Percentiles rank a stretch among this genome's conserved stretches.
phyloP scores from a whole-genome alignment of 2,113 vertebrate genomes.

The Aptenodytes forsteri region DNA sequence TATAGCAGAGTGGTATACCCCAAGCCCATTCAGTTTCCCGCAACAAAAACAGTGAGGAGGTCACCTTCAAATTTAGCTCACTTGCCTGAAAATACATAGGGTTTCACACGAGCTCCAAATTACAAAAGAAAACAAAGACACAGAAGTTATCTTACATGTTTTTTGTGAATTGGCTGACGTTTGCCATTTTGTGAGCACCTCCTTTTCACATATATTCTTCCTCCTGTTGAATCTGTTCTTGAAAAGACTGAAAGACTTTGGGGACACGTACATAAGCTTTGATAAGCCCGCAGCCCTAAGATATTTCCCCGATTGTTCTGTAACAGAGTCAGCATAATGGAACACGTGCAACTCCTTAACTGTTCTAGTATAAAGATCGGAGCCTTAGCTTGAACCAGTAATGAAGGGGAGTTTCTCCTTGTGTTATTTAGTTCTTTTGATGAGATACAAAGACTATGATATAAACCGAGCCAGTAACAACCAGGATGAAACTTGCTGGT shows the following conservation, averaged over 20 bases:
- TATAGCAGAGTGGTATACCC: background rate
- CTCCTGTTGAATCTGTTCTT: background rate
- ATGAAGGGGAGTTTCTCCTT: background rate
- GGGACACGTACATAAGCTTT: background rate
- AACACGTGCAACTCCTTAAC: background rate
- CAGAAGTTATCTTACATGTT: accelerated
- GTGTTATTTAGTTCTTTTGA: background rate
- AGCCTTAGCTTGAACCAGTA: background rate
- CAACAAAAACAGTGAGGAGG: background rate
- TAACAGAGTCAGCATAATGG: background rate
- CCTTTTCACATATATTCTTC: background rate
- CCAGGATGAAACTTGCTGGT: background rate
- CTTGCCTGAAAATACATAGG: background rate
- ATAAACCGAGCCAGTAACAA: background rate
- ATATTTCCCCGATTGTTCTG: background rate
- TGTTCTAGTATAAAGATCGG: background rate
- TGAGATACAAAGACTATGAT: background rate
- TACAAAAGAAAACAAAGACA: background rate
- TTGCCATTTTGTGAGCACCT: background rate
- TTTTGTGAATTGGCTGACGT: background rate
- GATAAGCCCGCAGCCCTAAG: background rate
- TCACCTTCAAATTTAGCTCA: background rate
- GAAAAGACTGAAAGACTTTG: background rate
- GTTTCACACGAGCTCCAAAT: background rate
- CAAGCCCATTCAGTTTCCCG: background rate